Conservation (phyloP, 2,888 invertebrate species). For the Bugula neritina region DNA sequence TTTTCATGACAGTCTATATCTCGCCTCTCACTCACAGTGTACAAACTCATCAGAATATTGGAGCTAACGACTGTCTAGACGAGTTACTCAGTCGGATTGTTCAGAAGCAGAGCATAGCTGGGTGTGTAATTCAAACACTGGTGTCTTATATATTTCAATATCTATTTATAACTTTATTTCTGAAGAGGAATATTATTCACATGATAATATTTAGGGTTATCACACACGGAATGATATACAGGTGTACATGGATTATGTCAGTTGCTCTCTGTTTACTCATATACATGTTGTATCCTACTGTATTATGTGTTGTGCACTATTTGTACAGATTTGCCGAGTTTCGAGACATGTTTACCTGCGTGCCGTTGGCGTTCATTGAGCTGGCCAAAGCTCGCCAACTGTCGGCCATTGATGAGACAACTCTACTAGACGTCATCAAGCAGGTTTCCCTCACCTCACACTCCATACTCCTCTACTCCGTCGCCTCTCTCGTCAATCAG, state of each 20-base stretch:
- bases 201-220: too few relatives aligned
- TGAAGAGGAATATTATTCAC: too few relatives aligned
- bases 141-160: too few relatives aligned
- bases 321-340: constrained; percentile 8
- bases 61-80: constrained; percentile 12
- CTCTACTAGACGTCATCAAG: background rate
- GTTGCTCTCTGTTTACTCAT: too few relatives aligned
- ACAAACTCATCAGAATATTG: background rate
- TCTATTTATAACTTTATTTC: too few relatives aligned
- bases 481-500: constrained; percentile 1
- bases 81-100: constrained; percentile 8
- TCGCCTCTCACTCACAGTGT: constrained; percentile 10
- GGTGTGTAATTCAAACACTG: too few relatives aligned
- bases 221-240: too few relatives aligned
- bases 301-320: too few relatives aligned
- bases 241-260: too few relatives aligned
- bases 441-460: constrained; percentile 3
- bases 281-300: too few relatives aligned
- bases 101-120: background rate
- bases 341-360: background rate
- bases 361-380: constrained; percentile 19
- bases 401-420: constrained; percentile 19
- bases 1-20: constrained; percentile 9
- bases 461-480: constrained; percentile 20
- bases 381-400: constrained; percentile 12